Evolutionary conservation across 2,888 invertebrate species (phyloP), one percentile per base, ranked within the genome.

Genomic region (Diadromus collaris): DNA sequence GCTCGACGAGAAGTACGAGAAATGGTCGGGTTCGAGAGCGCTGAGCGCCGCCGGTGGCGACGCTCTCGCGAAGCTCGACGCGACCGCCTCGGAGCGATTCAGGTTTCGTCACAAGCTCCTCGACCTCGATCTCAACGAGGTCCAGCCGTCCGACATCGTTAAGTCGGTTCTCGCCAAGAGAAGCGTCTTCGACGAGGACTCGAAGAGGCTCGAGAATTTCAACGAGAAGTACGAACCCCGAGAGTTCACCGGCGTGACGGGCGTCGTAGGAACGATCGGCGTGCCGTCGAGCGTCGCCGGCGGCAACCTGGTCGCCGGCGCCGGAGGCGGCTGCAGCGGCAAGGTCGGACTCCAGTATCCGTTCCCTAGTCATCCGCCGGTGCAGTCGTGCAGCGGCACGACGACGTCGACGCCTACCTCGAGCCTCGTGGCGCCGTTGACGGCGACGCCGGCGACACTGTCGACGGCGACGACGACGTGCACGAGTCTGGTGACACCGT

Each of bases 181-280:
- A 81, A 98, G 97, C 68, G 97, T 99, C 70, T 98, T 99, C 91
- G 99, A 99, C 90, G 98, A 98, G 90, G 99, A 99, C 90, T 95
- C 96, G 51, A 97, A 98, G 91, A 93, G 99, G 44, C 92, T 99
- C 76, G 98, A 98, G 90, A 97, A 96, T 86, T 95, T 96, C 76
- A 93, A 95, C 89, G 95, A 97, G 91, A 94, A 97, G 92, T 95
- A 97, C 92, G 94, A 97, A 92, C 94, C 93, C 79, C 93, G 90
- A 82, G 94, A 94, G 81, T 93, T 93, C 84, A 91, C 91, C 56
- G 88, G 88, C 64, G 87, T 88, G 21, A 87, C 88, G 41, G 86
- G 88, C 19, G 86, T 87, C 48, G 86, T 86, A 29, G 84, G 86
- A 61, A 84, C 87, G 32, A 86, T 86, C 0, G 76, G 80, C 79